Percentiles rank a stretch among this genome's conserved stretches.
These are phyloP conservation scores for Sesia bembeciformis DNA, from an alignment of 2,888 invertebrate genomes.

Conservation along the genomic window DNA sequence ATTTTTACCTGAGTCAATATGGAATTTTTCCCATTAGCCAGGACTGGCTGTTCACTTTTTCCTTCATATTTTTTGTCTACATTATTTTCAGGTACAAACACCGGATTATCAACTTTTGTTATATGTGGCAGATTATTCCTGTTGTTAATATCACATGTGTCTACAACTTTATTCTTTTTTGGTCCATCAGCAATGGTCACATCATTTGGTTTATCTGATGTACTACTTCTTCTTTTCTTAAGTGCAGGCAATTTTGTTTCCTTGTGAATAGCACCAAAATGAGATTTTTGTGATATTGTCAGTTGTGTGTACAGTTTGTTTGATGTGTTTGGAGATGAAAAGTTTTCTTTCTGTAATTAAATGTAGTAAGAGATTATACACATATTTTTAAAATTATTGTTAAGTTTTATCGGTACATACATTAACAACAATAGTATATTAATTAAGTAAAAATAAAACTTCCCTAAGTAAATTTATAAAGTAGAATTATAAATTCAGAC, in stretches of 20 bases:
- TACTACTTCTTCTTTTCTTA: constrained; percentile 63
- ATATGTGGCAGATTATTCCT: constrained; percentile 41
- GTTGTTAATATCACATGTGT: constrained; percentile 54
- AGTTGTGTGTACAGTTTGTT: constrained; percentile 64
- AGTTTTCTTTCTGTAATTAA: constrained; percentile 53
- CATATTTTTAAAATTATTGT: no score
- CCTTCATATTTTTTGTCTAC: constrained; percentile 47
- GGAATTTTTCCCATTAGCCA: constrained; percentile 54
- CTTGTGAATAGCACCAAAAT: constrained; percentile 39
- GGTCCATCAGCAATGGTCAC: constrained; percentile 38
- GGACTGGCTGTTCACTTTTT: constrained; percentile 33
- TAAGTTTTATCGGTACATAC: no score
- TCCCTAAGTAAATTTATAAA: no score
- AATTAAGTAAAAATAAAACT: no score
- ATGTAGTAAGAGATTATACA: no score
- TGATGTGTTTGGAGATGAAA: constrained; percentile 49
- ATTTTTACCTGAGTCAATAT: constrained; percentile 1
- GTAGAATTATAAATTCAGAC: no score
- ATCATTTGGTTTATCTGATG: constrained; percentile 64
- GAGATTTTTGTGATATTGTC: constrained; percentile 59
- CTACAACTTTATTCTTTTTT: constrained; percentile 52
- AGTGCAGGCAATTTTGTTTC: constrained; percentile 51
- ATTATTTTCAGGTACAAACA: constrained; percentile 41
- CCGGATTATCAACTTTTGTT: constrained; percentile 38
- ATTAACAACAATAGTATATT: no score